Base-by-base conservation (phyloP, 1,140 invertebrate genomes). In the Ladona fulva region DNA sequence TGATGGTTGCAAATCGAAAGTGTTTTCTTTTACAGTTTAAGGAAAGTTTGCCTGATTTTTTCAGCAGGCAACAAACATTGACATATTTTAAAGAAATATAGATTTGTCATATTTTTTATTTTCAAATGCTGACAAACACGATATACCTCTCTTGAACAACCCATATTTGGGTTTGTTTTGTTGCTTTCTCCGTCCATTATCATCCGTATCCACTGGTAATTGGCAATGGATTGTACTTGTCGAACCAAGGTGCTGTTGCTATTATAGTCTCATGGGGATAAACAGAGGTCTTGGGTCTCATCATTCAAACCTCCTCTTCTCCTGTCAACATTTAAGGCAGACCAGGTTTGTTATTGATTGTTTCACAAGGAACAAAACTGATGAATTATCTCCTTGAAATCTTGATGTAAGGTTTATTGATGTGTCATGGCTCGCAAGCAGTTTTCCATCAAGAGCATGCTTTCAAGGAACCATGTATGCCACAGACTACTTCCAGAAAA, bases 111-210 rank as follows among this genome's bases (percentile, higher is more conserved):
- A 66, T 66, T 66, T 66, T 66, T 66, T 66, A 66, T 19, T 66
- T 66, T 12, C n/a, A 66, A 66, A 66, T 66, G n/a, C 52, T 22
- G n/a, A 66, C 52, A 66, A 22, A 66, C n/a, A 66, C 14, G 52
- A 66, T 66, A 66, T 66, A 66, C 52, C 52, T 66, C 52, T 66
- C 52, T 66, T 66, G 52, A 66, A 66, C 52, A 66, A 22, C 52
- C 52, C 52, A 66, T 66, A 19, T 66, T 66, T 16, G 52, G 52
- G 52, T 66, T 66, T 66, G 52, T 66, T 66, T 6, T 19, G 52
- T 66, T 66, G 52, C 12, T 66, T 66, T 22, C 52, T 66, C 52
- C 52, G 52, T 66, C 52, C 52, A 66, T 66, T 6, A 66, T 66
- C 52, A 66, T 66, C 52, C n/a, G 52, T 22, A 66, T 66, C 52